Evolutionary conservation across 2,888 invertebrate species (phyloP).

Genomic region (Apoderus coryli): DNA sequence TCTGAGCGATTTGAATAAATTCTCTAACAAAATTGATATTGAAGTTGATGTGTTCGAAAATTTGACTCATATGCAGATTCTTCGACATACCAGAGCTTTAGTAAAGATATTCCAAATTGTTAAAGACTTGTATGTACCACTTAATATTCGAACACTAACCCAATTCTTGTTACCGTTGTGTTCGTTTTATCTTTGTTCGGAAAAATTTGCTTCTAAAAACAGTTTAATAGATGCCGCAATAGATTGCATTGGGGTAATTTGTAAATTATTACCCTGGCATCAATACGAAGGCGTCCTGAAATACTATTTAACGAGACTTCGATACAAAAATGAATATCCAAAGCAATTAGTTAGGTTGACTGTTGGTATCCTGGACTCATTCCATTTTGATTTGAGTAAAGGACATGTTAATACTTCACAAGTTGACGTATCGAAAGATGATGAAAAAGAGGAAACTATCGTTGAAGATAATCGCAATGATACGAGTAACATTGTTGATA

Average conservation of each 20-base stretch:
- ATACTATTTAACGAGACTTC: conserved; percentile 63
- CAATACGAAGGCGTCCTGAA: conserved; percentile 74
- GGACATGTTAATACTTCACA: conserved; percentile 24
- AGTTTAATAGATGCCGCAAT: conserved; percentile 74
- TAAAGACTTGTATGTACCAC: conserved; percentile 40
- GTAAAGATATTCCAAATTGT: conserved; percentile 55
- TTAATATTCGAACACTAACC: conserved; percentile 56
- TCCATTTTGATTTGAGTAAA: conserved; percentile 78
- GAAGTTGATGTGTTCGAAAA: conserved; percentile 95
- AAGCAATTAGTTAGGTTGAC: conserved; percentile 68
- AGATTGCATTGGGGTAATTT: conserved; percentile 62
- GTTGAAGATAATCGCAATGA: conserved; percentile 19
- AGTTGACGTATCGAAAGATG: conserved; percentile 3
- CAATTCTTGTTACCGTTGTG: conserved; percentile 78
- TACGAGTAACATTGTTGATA: conserved; percentile 19
- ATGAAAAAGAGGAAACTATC: conserved; percentile 10
- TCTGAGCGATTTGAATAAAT: conserved; percentile 50
- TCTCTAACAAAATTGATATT: conserved; percentile 54
- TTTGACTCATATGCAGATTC: conserved; percentile 73
- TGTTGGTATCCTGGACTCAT: conserved; percentile 71
- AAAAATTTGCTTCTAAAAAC: conserved; percentile 61
- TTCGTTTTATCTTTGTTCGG: conserved; percentile 63
- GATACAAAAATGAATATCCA: conserved; percentile 57
- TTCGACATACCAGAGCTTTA: conserved; percentile 72
- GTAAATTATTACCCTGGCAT: conserved; percentile 73